Evolutionary conservation across 37 sponge, comb jelly and placozoan species (phyloP), one percentile per base, ranked within the genome.

Genomic region (Geodia barretti): DNA sequence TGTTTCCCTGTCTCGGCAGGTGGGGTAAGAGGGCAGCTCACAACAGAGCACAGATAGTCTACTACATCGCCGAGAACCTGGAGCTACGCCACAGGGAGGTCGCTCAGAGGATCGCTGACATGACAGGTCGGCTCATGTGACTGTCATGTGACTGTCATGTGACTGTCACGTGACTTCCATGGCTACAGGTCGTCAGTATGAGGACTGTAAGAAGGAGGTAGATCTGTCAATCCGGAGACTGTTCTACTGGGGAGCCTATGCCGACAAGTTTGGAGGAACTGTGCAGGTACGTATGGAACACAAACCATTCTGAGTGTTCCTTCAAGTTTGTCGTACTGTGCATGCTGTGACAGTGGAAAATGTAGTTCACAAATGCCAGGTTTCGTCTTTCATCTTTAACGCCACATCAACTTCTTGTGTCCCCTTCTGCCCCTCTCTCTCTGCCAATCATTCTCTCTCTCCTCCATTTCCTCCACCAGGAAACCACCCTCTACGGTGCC

Each of bases 1-100:
- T 65, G 31, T 65, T 4, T 29, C 66, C 19, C 66, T 19, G 9
- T 65, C 30, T 65, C 66, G 21, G 20, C 62, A 95, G 95, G 21
- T 97, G 97, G 97, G 97, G 97, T 64, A 97, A 97, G 83, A 62
- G 97, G 38, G 97, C 96, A 24, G 96, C 96, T 9, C 97, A 93
- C 92, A 98, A 98, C 83, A 66, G 98, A 32, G 97, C 98, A 28
- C 98, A 98, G 75, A 98, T 98, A 35, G 95, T 95, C 61, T 98
- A 98, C 88, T 98, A 94, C 81, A 80, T 98, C 21, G 98, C 98
- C 1, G 98, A 98, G 81, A 98, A 98, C 90, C 70, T 98, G 74
- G 95, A 96, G 73, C 88, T 91, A 19, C 81, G 98, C 28, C 78
- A 83, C 34, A 77, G 68, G 17, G 98, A 98, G 64, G 85, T 98